phyloP scores from a whole-genome alignment of 2,888 invertebrate species.

The Amblyteles armatorius region DNA sequence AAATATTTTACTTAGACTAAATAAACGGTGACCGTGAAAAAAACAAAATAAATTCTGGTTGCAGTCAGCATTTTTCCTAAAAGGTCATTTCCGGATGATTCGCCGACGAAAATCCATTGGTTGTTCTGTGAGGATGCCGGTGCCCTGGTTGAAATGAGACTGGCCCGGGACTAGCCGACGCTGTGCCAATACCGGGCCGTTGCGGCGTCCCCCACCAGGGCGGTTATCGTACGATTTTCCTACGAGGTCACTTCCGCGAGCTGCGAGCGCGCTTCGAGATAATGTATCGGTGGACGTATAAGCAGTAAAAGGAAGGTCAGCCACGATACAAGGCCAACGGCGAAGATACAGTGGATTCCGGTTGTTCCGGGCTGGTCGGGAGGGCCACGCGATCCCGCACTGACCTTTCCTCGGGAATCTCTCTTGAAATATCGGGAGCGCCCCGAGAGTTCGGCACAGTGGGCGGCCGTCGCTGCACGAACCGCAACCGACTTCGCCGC shows the following conservation, averaged over 20 bases:
- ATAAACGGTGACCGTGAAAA: no score
- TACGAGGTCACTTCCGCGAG: neutral
- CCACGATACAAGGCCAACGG: constrained; percentile 37
- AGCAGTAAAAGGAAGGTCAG: constrained; percentile 51
- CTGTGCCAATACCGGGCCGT: neutral
- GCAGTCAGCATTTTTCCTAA: neutral
- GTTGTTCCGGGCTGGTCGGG: constrained; percentile 19
- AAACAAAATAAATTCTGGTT: no score
- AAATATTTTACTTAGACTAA: no score
- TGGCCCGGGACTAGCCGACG: no score
- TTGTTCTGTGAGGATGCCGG: no score
- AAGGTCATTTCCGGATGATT: neutral
- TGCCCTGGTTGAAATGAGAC: no score
- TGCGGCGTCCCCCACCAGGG: no score
- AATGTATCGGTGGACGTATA: neutral
- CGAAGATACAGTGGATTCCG: constrained; percentile 1
- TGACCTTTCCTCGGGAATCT: constrained; percentile 59
- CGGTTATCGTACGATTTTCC: constrained; percentile 6
- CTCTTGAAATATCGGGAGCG: constrained; percentile 31
- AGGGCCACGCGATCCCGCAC: constrained; percentile 44
- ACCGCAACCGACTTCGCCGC: constrained; percentile 45
- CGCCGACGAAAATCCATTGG: no score
- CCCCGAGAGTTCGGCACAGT: constrained; percentile 40
- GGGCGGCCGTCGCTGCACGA: constrained; percentile 60
- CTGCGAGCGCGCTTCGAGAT: neutral